Base-by-base conservation (phyloP, 1,140 invertebrate genomes). In the Ostrea denselamellosa region DNA sequence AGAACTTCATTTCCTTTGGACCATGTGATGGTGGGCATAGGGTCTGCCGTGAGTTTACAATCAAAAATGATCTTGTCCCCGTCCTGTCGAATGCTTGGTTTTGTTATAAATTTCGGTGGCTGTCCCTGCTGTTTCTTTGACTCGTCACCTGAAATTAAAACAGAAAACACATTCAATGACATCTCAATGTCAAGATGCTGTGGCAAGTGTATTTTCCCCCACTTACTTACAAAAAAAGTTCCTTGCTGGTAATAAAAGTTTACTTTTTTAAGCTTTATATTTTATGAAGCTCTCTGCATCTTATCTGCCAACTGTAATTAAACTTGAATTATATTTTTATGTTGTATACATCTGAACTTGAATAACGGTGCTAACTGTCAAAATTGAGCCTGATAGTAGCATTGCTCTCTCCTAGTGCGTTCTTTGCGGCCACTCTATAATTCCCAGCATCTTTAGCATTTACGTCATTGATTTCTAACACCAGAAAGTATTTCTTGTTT, bases 341-440 rank as follows among this genome's bases (percentile, higher is more conserved):
- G 0, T 62, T 62, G n/a, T n/a, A 62, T 8, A 58, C 14, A 85
- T 44, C n/a, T 58, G 56, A 85, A 85, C 14, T 56, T n/a, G 12
- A 25, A n/a, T 12, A 44, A 34, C 19, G 5, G 44, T 62, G 85
- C 88, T 89, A 77, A 87, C 86, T 86, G 34, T 86, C 86, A 87
- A 86, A 89, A 95, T 99, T 99, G 92, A 99, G 97, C 92, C 98
- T 98, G 96, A 99, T 99, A 95, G 99, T 99, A 91, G 99, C 99
- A 96, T 99, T 99, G 96, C 98, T 99, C 96, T 99, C 99, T 94
- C 99, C 99, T 94, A 97, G 97, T 94, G 97, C 96, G 96, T 99
- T 99, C 96, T 99, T 98, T 89, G 99, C 99, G 95, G 99, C 99
- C 96, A 99, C 99, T 93, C 98, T 97, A 96, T 99, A 99, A 95